Evolutionary conservation across 2,888 invertebrate species (phyloP), one percentile per base, ranked within the genome.

Genomic region (Drosophila infuscata): DNA sequence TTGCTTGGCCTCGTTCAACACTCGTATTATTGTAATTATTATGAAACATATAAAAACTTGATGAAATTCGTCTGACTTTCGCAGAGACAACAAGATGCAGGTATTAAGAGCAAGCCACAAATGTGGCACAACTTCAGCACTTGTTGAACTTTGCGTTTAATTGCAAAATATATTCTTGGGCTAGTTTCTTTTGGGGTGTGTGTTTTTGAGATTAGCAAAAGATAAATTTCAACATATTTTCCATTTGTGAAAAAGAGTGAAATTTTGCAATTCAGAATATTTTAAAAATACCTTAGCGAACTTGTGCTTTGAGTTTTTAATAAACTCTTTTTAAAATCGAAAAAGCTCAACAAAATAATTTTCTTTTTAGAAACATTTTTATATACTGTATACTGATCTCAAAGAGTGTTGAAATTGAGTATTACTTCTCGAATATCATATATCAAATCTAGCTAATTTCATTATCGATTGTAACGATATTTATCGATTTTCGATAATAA

Each of bases 41-140:
- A 60, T 36, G 33, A 41, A 53, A 53, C n/a, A 32, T 17, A 33
- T 51, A 43, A 56, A 62, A 57, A 64, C 57, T 61, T 62, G 52
- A 56, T 64, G 64, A 71, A 67, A 76, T 61, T 61, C 15, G 60
- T 71, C 78, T 68, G 76, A 79, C 62, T 29, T 38, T 8, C 38
- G 29, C n/a, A 17, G 53, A 53, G 33, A 25, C 38, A 52, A 41
- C 60, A 51, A 48, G 64, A n/a, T 65, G 59, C 65, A n/a, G 38
- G 36, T 46, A 6, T 43, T 12, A 60, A 73, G 72, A 48, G 49
- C 30, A 46, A 58, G 43, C 43, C 30, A 35, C 4, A 52, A 62
- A 43, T 57, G 61, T 53, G 57, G 43, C 65, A 63, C 52, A 74
- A 25, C 51, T 75, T 74, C 30, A 49, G 36, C 36, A 46, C 59